Evolutionary conservation across 2,113 vertebrate genomes (phyloP).

Genomic region (Mobula hypostoma): DNA sequence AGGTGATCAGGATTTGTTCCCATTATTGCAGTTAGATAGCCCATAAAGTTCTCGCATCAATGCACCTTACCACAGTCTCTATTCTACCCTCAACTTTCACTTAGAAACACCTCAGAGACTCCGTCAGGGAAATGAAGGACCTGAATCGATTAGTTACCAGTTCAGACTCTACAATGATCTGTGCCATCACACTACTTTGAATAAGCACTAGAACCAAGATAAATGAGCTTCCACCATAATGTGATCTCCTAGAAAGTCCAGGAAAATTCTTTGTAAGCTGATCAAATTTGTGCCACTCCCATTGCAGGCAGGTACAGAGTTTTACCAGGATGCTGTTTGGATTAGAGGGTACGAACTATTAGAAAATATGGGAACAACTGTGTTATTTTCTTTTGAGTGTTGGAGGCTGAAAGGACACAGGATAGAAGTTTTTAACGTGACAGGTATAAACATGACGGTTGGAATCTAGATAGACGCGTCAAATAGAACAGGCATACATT

Average conservation of each 20-base stretch:
- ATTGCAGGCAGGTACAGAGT: too few relatives aligned
- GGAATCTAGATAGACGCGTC: too few relatives aligned
- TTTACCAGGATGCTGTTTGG: too few relatives aligned
- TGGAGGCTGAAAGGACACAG: too few relatives aligned
- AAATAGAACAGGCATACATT: too few relatives aligned
- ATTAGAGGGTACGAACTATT: too few relatives aligned
- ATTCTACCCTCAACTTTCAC: neutral
- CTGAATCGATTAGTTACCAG: neutral
- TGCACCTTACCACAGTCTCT: neutral
- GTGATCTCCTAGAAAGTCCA: neutral
- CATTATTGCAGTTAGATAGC: neutral
- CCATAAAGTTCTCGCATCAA: neutral
- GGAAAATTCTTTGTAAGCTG: too few relatives aligned
- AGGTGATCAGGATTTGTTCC: neutral
- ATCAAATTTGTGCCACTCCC: too few relatives aligned
- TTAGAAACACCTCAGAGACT: neutral
- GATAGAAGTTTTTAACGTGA: too few relatives aligned
- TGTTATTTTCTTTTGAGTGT: too few relatives aligned
- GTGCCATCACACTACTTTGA: neutral
- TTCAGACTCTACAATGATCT: neutral
- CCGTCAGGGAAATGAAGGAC: neutral
- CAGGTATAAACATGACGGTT: too few relatives aligned
- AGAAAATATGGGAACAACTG: too few relatives aligned
- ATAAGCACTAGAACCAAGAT: neutral
- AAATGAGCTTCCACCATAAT: neutral